Evolutionary conservation across 2,888 invertebrate genomes (phyloP).

Genomic region (Eupeodes latifasciatus): DNA sequence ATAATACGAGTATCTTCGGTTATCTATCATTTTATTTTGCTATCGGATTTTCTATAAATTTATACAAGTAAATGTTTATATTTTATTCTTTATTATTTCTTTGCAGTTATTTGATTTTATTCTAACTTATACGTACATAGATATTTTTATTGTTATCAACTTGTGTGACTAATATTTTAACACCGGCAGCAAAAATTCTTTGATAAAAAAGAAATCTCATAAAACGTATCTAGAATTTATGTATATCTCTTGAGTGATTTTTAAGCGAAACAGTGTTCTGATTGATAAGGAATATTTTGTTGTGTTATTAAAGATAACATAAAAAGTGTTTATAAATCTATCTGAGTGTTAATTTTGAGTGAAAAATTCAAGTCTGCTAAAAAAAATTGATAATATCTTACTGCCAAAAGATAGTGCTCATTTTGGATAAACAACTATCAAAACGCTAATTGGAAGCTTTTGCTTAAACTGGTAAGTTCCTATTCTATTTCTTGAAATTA

Average conservation of each 20-base stretch:
- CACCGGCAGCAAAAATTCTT: conserved; percentile 25
- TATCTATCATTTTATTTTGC: conserved; percentile 29
- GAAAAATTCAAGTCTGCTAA: not conserved
- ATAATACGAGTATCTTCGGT: conserved; percentile 52
- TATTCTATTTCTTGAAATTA: not conserved
- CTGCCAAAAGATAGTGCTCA: not conserved
- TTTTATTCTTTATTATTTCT: conserved; percentile 20
- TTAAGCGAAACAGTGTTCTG: conserved; percentile 4
- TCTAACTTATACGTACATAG: not conserved
- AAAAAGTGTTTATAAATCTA: not conserved
- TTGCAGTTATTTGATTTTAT: conserved; percentile 45
- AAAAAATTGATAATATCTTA: not conserved
- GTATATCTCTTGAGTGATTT: conserved; percentile 29
- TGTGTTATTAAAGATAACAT: conserved; percentile 17
- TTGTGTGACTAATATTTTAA: conserved; percentile 51
- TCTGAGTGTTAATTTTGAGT: not conserved
- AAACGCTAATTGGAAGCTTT: not conserved
- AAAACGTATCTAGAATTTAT: too few species aligned
- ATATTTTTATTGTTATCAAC: conserved; percentile 11
- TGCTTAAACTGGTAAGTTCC: conserved; percentile 7
- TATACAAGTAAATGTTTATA: not conserved
- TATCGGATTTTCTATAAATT: conserved; percentile 10
- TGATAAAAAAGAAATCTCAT: conserved; percentile 22
- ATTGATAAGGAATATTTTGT: not conserved
- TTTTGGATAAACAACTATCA: conserved; percentile 13